phyloP scores from a whole-genome alignment of 2,113 vertebrate species.

The Syngnathoides biaculeatus region DNA sequence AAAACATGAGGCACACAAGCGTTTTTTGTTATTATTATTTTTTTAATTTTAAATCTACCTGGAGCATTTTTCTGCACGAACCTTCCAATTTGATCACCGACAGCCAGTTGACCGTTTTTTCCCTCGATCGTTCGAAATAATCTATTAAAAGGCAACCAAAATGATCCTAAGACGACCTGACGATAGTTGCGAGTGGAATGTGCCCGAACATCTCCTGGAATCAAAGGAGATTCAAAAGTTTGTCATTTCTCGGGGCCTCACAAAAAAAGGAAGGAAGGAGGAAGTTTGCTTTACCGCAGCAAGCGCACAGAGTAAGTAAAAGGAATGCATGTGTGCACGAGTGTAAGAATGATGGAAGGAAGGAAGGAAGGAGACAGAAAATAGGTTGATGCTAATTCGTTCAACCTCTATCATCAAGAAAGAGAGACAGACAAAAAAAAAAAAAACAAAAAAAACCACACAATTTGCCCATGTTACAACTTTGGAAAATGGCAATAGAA shows the following conservation, averaged over 20 bases:
- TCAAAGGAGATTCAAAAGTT: conserved; percentile 9
- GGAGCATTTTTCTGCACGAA: conserved; percentile 22
- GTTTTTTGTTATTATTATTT: conserved; percentile 2
- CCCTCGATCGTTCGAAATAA: conserved; percentile 1
- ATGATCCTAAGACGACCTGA: conserved; percentile 28
- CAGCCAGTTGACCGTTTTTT: not conserved
- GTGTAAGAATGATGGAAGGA: conserved; percentile 8
- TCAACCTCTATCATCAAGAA: conserved; percentile 25
- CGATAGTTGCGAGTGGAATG: conserved; percentile 7
- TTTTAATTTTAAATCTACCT: conserved; percentile 19
- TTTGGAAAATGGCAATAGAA: conserved; percentile 33
- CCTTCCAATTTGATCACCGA: conserved; percentile 24
- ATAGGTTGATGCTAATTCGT: conserved; percentile 10
- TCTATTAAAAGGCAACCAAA: conserved; percentile 2
- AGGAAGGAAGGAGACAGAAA: conserved; percentile 9
- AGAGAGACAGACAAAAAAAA: not conserved
- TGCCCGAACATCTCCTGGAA: conserved; percentile 2
- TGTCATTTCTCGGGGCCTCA: conserved; percentile 20
- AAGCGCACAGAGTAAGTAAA: conserved; percentile 27
- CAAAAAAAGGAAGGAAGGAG: not conserved
- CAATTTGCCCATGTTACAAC: conserved; percentile 56
- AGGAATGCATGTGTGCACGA: conserved; percentile 27
- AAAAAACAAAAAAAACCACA: not conserved
- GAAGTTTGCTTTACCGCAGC: not conserved
- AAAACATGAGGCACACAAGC: conserved; percentile 43